Base-by-base conservation (phyloP, 1,140 invertebrate genomes). In the Orussus abietinus region DNA sequence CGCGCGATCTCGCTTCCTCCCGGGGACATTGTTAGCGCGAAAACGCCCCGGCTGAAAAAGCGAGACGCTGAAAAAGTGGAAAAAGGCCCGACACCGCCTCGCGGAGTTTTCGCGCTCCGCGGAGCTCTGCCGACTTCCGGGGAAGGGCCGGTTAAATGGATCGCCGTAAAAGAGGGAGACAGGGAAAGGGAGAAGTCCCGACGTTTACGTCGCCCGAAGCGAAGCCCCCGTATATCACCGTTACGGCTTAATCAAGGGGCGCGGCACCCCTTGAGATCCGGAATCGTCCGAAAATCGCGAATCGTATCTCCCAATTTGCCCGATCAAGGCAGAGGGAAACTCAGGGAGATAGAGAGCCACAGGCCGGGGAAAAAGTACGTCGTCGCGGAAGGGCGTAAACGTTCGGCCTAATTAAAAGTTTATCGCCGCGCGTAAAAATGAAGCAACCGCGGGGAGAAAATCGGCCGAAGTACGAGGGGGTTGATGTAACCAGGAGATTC, bases 171-270 rank as follows among this genome's bases (percentile, higher is more conserved):
- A 7, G 6, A 25, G n/a, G 22, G 6, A 25, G n/a, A 25, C 6
- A 45, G 14, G 29, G 34, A 47, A 38, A 47, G 25, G 34, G 26
- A 30, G 45, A 47, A 47, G 28, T 47, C 38, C 37, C 38, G 19
- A 38, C 44, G 38, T 29, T 33, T 39, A 33, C 31, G 12, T 11
- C 22, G 26, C 25, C 33, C 17, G 30, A 45, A 19, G 29, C 15
- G 21, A 6, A 25, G 21, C 33, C 17, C 5, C 2, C 13, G 49
- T 54, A 31, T 51, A 41, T 54, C 54, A 55, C 53, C 57, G 53
- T 63, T 59, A 56, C 47, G 32, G 47, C 49, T 59, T 62, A 60
- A 63, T 62, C 58, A 63, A 58, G 56, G 53, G 46, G 35, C 38
- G 29, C 36, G 37, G 18, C 49, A 56, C 49, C 49, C 55, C 56